These are phyloP conservation scores for Pionites leucogaster DNA, from an alignment of 2,113 vertebrate genomes.

Conservation along the genomic window DNA sequence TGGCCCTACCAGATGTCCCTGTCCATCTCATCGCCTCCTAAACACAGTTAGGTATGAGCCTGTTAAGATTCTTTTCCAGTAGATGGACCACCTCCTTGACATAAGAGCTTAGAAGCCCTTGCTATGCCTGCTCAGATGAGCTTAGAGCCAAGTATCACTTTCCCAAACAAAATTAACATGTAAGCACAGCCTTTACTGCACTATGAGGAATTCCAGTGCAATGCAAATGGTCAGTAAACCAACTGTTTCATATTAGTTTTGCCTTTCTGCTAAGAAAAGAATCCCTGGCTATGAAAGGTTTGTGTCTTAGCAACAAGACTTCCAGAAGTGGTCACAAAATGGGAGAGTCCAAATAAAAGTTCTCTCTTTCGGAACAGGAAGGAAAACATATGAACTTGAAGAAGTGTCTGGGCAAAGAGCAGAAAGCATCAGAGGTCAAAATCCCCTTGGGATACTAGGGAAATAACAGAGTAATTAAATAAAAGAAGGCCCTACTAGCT, in stretches of 20 bases:
- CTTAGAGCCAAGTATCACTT: not conserved
- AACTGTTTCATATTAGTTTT: not conserved
- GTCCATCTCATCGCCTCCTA: not conserved
- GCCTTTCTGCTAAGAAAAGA: not conserved
- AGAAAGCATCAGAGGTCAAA: constrained; percentile 38
- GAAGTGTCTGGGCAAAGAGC: not conserved
- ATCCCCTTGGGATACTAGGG: constrained; percentile 45
- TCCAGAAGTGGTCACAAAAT: constrained; percentile 2
- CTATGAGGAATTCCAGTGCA: not conserved
- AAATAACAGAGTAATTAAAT: constrained; percentile 34
- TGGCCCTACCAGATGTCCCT: not conserved
- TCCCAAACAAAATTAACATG: not conserved
- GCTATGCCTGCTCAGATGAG: not conserved
- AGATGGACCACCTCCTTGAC: not conserved
- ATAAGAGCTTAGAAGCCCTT: not conserved
- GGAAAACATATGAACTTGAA: constrained; percentile 5
- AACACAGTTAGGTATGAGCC: not conserved
- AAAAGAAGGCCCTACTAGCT: not conserved
- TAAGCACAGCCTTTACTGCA: not conserved
- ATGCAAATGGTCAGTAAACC: not conserved
- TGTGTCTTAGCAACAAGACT: not conserved
- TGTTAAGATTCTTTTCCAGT: not conserved
- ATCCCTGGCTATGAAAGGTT: not conserved
- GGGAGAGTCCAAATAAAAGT: constrained; percentile 28
- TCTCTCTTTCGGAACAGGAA: constrained; percentile 22